Evolutionary conservation across 2,888 invertebrate genomes (phyloP), one percentile per base, ranked within the genome.

Genomic region (Melolontha melolontha): DNA sequence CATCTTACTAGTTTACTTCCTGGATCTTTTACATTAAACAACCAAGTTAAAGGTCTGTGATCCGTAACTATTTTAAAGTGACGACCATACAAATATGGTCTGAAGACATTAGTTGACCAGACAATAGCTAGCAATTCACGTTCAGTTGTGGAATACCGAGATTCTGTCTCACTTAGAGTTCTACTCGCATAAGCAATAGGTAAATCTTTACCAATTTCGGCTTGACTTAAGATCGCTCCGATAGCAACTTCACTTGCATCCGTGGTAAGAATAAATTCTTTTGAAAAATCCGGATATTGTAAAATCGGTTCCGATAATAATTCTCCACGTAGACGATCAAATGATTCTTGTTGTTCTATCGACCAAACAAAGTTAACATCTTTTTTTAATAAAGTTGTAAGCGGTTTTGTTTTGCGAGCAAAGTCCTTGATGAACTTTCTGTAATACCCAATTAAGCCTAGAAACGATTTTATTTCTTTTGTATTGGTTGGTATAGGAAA

Each of bases 131-230:
- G 17, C 40, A 54, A 67, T 75, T 83, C 81, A 50, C 75, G 75
- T 73, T 83, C 81, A 1, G 73, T 82, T 0, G 80, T 83, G n/a
- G n/a, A n/a, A n/a, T n/a, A 83, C 55, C 80, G 82, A 5, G 34
- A 39, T 75, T 81, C 80, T 0, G 76, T 73, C 65, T 74, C 71
- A 64, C 77, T 81, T 12, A 79, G 65, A 0, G 78, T 79, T 69
- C 80, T 63, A 29, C 74, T 75, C 4, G 78, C 77, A 68, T 79
- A 83, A 11, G 81, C 79, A 1, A 83, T 75, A 0, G 79, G 81
- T 22, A 77, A 22, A 22, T 22, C 22, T 4, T 22, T 22, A 1
- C 22, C 77, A 51, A 75, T 71, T 67, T 68, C 5, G 29, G 73
- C 73, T 72, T 82, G 80, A 0, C 77, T 75, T 8, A 80, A 39